Conservation (phyloP, 2,888 invertebrate species). For the Metacarcinus magister region DNA sequence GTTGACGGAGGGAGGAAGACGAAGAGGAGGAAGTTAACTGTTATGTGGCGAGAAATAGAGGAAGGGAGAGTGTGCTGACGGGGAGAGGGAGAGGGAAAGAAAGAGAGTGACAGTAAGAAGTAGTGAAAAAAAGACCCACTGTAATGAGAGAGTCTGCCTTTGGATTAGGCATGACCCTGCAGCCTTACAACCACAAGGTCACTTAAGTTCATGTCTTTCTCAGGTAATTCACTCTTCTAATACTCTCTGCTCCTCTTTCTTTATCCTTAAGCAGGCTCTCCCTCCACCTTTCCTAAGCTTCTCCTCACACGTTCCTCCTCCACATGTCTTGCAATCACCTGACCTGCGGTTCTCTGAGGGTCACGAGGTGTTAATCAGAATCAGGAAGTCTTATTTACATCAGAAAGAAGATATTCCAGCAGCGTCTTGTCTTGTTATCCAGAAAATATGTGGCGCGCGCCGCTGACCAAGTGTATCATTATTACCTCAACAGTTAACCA, state of each 20-base stretch:
- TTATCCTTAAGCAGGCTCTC: not conserved
- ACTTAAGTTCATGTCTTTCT: not conserved
- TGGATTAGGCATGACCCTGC: not conserved
- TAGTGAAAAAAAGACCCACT: not conserved
- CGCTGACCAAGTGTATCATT: slow-evolving; percentile 3
- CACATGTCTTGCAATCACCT: not conserved
- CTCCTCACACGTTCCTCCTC: not conserved
- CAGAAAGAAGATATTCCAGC: not conserved
- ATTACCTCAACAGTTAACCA: not conserved
- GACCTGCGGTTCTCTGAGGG: not conserved
- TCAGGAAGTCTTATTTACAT: not conserved
- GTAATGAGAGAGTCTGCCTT: not conserved
- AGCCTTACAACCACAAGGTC: not conserved
- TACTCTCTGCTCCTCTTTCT: not conserved
- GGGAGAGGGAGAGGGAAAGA: not conserved
- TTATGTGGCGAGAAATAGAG: slow-evolving; percentile 5
- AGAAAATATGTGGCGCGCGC: slow-evolving; percentile 38
- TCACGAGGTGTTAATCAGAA: not conserved
- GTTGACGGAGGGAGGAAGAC: not conserved
- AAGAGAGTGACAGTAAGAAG: not conserved
- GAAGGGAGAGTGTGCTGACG: slow-evolving; percentile 6
- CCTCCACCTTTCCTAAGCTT: not conserved
- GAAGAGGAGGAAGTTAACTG: slow-evolving; percentile 31
- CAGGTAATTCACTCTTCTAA: not conserved
- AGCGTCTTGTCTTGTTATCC: not conserved